Base-by-base conservation (phyloP, 2,797 vertebrate genomes). In the Arvicola amphibius region DNA sequence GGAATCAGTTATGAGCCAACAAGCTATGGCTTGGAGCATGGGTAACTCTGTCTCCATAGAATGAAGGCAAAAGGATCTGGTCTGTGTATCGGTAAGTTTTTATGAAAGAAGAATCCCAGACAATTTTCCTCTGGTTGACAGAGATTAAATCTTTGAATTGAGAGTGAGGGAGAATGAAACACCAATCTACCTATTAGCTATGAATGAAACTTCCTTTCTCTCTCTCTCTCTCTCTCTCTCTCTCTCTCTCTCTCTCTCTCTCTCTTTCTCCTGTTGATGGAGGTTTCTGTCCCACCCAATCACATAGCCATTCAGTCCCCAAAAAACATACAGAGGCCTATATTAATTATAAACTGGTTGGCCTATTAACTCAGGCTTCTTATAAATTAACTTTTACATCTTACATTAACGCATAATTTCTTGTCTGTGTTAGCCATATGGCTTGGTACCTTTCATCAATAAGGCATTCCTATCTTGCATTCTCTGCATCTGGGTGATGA, bases 121-220 rank as follows among this genome's bases (percentile, higher is more conserved):
- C 32, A 59, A 21, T 37, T 94, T 84, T 23, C 53, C 40, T 88
- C 48, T 73, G 71, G 65, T 65, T 51, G 53, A 27, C 34, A 93
- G 79, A 94, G 84, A 88, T 90, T 78, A 92, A 94, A 46, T 74
- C 92, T 34, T 89, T 87, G 43, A 37, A 95, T 79, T 51, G 65
- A 77, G 77, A 93, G 16, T 19, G 12, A 6, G 34, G 56, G 83
- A 37, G 16, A 69, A 25, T n/a, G 43, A 46, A 77, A 59, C 40
- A 56, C 46, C 67, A 65, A 46, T 61, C 53, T 87, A 86, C 43
- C 56, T 94, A 21, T 92, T 92, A 88, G 77, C 86, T 94, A 88
- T 90, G 34, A 25, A 76, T 94, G 89, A 83, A 95, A 88, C 46
- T 71, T 6, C 2, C 32, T 94, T 43, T 69, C 84, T 84, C 34